Evolutionary conservation across 1,140 invertebrate species (phyloP).

Genomic region (Pristionchus pacificus): DNA sequence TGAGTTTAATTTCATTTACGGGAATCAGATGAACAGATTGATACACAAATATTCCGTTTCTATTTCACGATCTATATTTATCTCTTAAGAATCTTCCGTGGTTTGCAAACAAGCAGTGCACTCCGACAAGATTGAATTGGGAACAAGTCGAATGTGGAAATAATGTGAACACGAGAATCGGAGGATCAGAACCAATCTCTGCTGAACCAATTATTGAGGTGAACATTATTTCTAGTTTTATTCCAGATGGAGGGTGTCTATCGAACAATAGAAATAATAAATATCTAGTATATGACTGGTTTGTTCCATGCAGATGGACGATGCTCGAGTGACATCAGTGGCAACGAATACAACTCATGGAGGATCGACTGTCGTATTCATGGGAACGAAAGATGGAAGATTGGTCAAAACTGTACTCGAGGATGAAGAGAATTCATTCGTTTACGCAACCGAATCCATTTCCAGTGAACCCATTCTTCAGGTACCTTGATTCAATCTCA

Average conservation of each 20-base stretch:
- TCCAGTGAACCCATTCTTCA: slow-evolving; percentile 30
- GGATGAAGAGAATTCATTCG: slow-evolving; percentile 4
- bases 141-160: slow-evolving; percentile 37
- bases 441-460: slow-evolving; percentile 26
- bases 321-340: slow-evolving; percentile 43
- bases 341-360: slow-evolving; percentile 42
- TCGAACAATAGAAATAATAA: background rate
- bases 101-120: slow-evolving; percentile 53
- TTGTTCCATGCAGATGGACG: slow-evolving; percentile 16
- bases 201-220: slow-evolving; percentile 28
- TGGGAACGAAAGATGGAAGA: slow-evolving; percentile 48
- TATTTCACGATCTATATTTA: too few relatives aligned
- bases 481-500: background rate
- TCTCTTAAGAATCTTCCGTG: slow-evolving; percentile 52
- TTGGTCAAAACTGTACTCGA: slow-evolving; percentile 40
- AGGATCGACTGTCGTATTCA: slow-evolving; percentile 51
- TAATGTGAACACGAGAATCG: slow-evolving; percentile 50
- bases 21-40: too few relatives aligned
- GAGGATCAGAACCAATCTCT: slow-evolving; percentile 48
- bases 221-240: background rate
- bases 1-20: too few relatives aligned
- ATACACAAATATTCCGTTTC: too few relatives aligned
- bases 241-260: background rate
- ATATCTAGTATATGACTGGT: background rate
- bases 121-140: slow-evolving; percentile 42